These are phyloP conservation scores for Polia nebulosa DNA, from an alignment of 2,888 invertebrate genomes.

Conservation along the genomic window DNA sequence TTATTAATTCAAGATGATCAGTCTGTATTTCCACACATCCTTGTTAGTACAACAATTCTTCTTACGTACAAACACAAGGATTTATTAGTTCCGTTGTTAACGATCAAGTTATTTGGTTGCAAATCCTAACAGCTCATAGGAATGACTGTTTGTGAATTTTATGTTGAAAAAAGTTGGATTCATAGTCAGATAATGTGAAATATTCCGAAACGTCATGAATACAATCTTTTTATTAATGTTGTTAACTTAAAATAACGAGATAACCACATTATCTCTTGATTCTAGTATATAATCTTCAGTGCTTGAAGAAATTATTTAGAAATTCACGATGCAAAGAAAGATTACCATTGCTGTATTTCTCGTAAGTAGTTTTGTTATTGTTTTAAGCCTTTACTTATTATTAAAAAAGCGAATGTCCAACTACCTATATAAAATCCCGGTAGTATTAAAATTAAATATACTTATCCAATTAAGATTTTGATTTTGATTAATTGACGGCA, in stretches of 20 bases:
- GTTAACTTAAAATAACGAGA: conserved; percentile 57
- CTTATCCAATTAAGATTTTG: neutral
- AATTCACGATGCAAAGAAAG: conserved; percentile 56
- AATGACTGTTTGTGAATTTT: conserved; percentile 22
- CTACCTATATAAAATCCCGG: neutral
- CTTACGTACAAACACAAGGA: neutral
- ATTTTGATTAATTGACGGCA: neutral
- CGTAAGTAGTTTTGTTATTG: conserved; percentile 49
- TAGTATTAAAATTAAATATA: neutral
- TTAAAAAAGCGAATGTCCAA: neutral
- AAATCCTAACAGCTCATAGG: conserved; percentile 6
- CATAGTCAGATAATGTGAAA: conserved; percentile 29
- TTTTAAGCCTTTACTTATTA: conserved; percentile 5
- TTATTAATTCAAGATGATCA: conserved; percentile 34
- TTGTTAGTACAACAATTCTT: conserved; percentile 25
- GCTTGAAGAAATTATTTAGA: conserved; percentile 45
- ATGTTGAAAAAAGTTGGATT: conserved; percentile 7
- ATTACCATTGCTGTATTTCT: conserved; percentile 52
- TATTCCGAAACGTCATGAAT: conserved; percentile 39
- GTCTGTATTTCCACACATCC: conserved; percentile 1
- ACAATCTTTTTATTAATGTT: conserved; percentile 55
- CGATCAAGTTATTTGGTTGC: conserved; percentile 22
- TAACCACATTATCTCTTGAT: conserved; percentile 54
- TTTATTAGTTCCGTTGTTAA: conserved; percentile 31
- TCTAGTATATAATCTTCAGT: conserved; percentile 55